A percentile compares a stretch with the other conserved stretches of the same genome.
These are phyloP conservation scores for Epinephelus lanceolatus DNA, from an alignment of 2,113 vertebrate genomes.

Conservation along the genomic window DNA sequence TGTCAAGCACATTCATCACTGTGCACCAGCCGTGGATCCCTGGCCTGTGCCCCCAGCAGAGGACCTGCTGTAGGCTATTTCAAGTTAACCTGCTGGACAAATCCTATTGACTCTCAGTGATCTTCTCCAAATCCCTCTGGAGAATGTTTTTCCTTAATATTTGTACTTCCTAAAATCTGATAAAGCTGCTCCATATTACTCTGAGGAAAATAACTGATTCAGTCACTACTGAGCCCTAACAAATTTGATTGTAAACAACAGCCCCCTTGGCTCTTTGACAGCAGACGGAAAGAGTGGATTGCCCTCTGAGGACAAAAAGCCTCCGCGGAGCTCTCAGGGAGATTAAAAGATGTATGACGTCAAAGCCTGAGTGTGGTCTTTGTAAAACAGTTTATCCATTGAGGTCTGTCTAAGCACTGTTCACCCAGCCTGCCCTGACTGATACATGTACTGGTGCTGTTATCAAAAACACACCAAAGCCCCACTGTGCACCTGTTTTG, in stretches of 20 bases:
- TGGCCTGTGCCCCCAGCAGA: neutral
- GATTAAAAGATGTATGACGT: conserved; percentile 42
- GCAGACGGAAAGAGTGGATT: neutral
- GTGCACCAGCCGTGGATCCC: neutral
- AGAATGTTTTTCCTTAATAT: neutral
- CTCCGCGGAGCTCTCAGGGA: neutral
- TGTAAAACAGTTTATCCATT: conserved; percentile 10
- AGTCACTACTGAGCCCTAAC: neutral
- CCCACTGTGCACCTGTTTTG: neutral
- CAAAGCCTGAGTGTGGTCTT: neutral
- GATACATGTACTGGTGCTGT: too few relatives aligned
- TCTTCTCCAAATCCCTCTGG: neutral
- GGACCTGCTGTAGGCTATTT: neutral
- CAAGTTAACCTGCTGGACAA: neutral
- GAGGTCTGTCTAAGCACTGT: neutral
- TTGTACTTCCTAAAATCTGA: neutral
- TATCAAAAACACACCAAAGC: too few relatives aligned
- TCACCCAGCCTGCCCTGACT: neutral
- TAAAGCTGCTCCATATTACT: neutral
- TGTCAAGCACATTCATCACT: neutral
- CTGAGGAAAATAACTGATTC: neutral
- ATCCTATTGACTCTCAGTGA: conserved; percentile 36
- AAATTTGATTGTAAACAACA: neutral
- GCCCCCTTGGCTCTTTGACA: neutral
- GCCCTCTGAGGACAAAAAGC: neutral